Evolutionary conservation across 2,797 vertebrate species (phyloP).

Genomic region (Myotis pilosus): DNA sequence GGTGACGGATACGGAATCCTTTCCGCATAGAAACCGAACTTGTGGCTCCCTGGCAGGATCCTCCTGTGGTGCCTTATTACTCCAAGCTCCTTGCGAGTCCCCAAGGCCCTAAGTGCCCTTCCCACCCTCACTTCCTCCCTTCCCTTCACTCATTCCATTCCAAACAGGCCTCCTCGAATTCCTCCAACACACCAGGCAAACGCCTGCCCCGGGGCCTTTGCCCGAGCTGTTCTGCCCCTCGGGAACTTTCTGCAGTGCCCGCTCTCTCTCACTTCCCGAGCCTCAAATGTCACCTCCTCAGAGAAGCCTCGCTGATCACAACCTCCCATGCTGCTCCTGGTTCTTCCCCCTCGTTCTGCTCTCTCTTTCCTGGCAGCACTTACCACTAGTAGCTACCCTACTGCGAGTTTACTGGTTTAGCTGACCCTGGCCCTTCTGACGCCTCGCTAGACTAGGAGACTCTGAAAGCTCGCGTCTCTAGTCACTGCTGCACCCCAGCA

Average conservation of each 20-base stretch:
- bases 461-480: not conserved
- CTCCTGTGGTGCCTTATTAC: not conserved
- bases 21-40: not conserved
- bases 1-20: no score
- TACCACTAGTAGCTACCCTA: rapidly evolving
- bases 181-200: not conserved
- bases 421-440: not conserved
- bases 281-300: not conserved
- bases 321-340: not conserved
- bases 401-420: not conserved
- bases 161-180: not conserved
- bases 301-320: not conserved
- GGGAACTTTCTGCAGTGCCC: not conserved
- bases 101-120: not conserved
- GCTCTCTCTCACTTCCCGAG: not conserved
- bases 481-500: not conserved
- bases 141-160: not conserved
- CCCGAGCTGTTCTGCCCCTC: rapidly evolving
- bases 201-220: not conserved
- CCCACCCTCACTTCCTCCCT: not conserved
- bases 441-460: not conserved
- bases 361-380: not conserved
- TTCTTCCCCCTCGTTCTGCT: not conserved
- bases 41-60: not conserved
- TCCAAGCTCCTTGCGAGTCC: not conserved